Base-by-base conservation (phyloP, 2,888 invertebrate species). In the Zelleria hepariella region DNA sequence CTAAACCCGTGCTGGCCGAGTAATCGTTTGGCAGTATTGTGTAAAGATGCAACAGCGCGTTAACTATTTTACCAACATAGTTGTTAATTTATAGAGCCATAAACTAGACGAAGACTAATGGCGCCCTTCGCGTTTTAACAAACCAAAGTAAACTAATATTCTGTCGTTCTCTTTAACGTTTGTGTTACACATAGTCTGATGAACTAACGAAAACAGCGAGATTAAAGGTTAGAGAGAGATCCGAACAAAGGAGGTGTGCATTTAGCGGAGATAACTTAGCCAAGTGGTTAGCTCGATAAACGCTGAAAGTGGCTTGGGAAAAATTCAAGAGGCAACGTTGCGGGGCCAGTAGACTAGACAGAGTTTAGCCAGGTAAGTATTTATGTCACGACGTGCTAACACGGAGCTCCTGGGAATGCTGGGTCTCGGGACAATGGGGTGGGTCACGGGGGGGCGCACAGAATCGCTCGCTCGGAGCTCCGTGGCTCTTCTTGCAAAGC, bases 321-420 rank as follows among this genome's bases (percentile, higher is more conserved):
- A 73, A 71, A 68, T 68, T 65, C 63, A 66, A 67, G 66, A 64
- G 63, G 63, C 62, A 65, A 66, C 65, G 67, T 65, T 42, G 32
- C 32, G 32, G 32, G 32, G 32, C 32, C 4, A 42, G 32, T 42
- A 42, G 32, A 10, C 74, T 69, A 73, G 78, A 72, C 72, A 71
- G 75, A 78, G 70, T 80, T 82, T 74, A 67, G 64, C 67, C 74
- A 78, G 80, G 78, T 80, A 78, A 79, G 80, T 82, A 82, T 85
- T 80, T 83, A 80, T 80, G 78, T 79, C 75, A 79, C 75, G 73
- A 72, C 72, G 79, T 78, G 81, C 76, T 78, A 82, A 80, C 77
- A 78, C 75, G 70, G 72, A 72, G 67, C 77, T 72, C 78, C 64
- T 66, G 78, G 75, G 77, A 76, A 72, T 71, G 53, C 25, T 42